phyloP scores from a whole-genome alignment of 1,140 invertebrate species.

The Rhyacophila brunnea region DNA sequence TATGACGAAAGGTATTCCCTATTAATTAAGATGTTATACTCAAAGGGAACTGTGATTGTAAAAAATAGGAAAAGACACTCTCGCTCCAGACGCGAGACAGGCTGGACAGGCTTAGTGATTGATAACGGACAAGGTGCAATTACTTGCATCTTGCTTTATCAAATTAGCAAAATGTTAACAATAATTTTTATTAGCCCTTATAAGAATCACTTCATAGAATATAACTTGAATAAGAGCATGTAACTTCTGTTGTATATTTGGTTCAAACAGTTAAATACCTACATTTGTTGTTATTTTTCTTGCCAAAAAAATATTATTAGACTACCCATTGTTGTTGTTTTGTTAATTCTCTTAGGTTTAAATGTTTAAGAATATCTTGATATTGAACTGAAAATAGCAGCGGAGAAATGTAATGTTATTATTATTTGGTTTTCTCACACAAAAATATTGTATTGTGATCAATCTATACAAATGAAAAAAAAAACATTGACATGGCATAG shows the following conservation, averaged over 20 bases:
- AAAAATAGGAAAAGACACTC: slow-evolving; percentile 21
- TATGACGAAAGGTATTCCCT: slow-evolving; percentile 4
- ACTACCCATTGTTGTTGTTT: slow-evolving; percentile 1
- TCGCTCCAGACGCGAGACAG: background rate
- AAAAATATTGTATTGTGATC: background rate
- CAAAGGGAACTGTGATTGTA: slow-evolving; percentile 35
- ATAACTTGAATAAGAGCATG: slow-evolving; percentile 10
- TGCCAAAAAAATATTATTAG: background rate
- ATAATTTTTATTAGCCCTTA: slow-evolving; percentile 35
- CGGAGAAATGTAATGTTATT: background rate
- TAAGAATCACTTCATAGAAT: slow-evolving; percentile 30
- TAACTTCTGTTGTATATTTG: slow-evolving; percentile 2
- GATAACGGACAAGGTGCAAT: slow-evolving; percentile 15
- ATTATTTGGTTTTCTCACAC: background rate
- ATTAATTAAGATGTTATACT: slow-evolving; percentile 11
- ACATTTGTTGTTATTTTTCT: slow-evolving; percentile 6
- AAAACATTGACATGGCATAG: no score
- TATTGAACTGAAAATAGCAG: slow-evolving; percentile 10
- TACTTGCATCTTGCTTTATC: slow-evolving; percentile 20
- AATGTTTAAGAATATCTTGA: slow-evolving; percentile 10
- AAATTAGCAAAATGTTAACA: slow-evolving; percentile 31
- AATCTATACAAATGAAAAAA: no score
- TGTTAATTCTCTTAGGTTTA: slow-evolving; percentile 3
- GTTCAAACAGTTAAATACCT: background rate
- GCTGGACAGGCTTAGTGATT: slow-evolving; percentile 20